Conservation (phyloP, 1,140 invertebrate species). For the Macrobrachium nipponense region DNA sequence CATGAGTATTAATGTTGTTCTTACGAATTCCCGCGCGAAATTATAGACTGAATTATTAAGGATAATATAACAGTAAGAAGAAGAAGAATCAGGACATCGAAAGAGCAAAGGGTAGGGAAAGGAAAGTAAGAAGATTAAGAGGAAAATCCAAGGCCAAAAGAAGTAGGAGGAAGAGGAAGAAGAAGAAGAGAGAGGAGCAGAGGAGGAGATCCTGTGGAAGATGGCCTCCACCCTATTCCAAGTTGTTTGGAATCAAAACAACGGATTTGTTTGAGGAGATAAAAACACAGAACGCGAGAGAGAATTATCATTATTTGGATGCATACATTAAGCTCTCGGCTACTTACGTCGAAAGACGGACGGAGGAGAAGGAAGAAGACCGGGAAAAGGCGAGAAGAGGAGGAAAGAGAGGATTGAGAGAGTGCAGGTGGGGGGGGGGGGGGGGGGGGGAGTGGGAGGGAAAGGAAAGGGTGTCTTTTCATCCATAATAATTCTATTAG, state of each 20-base stretch:
- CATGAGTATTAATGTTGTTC: no score
- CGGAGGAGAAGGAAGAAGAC: not conserved
- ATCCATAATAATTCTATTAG: not conserved
- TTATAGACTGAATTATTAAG: not conserved
- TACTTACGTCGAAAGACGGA: not conserved
- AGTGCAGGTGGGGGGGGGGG: no score
- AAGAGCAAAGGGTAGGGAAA: not conserved
- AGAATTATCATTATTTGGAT: slow-evolving; percentile 45
- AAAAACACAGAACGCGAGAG: slow-evolving; percentile 21
- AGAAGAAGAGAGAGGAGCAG: not conserved
- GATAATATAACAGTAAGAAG: no score
- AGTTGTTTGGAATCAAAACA: slow-evolving; percentile 45
- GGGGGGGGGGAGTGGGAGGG: no score
- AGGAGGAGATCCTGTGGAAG: not conserved
- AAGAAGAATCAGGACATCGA: not conserved
- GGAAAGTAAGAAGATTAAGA: not conserved
- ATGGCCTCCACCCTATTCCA: not conserved
- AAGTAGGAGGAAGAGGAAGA: not conserved
- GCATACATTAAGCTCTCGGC: slow-evolving; percentile 30
- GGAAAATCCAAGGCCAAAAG: not conserved
- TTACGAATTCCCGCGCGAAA: not conserved
- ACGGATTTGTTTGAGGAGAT: slow-evolving; percentile 30
- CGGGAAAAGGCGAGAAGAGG: no score
- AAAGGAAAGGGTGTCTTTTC: not conserved
- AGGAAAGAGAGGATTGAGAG: not conserved